Evolutionary conservation across 2,113 vertebrate species (phyloP), one percentile per base, ranked within the genome.

Genomic region (Lucifuga dentata): DNA sequence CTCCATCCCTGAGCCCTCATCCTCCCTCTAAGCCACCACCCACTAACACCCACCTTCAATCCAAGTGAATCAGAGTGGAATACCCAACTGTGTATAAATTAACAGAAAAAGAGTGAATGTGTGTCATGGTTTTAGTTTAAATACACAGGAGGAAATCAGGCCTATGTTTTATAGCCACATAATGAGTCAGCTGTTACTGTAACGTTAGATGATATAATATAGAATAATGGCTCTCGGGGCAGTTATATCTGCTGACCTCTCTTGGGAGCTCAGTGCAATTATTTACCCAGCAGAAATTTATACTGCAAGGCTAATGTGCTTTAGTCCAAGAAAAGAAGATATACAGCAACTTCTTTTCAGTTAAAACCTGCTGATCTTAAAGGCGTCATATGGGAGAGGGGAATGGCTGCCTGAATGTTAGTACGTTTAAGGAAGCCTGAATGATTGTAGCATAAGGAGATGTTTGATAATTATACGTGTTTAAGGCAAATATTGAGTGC

Each of bases 191-290:
- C 73, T 68, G 64, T 50, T 38, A 11, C 40, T 50, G 55, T 87
- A 80, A 78, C 77, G 76, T 81, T 63, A 66, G 55, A 73, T 79
- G 75, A 55, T 74, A 80, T 81, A 81, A 87, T 79, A 55, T 67
- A 76, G 71, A 85, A 78, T 90, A 85, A 83, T 86, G 79, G 74
- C 83, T 90, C 73, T 86, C 76, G 48, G 73, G 77, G 57, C 85
- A 73, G 68, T 69, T 80, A 45, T 74, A 83, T 83, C 73, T 75
- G 78, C 89, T 76, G 78, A 85, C 86, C 70, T 82, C 86, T 88
- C 81, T 26, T 68, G 85, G 83, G 81, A 83, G 66, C 67, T 53
- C 59, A 20, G 68, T 23, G 69, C 55, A 87, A 90, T 82, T 89
- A 86, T 91, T 88, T 87, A 87, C 67, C 48, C 62, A 40, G 73